Evolutionary conservation across 2,888 invertebrate genomes (phyloP), one percentile per base, ranked within the genome.

Genomic region (Idaea straminata): DNA sequence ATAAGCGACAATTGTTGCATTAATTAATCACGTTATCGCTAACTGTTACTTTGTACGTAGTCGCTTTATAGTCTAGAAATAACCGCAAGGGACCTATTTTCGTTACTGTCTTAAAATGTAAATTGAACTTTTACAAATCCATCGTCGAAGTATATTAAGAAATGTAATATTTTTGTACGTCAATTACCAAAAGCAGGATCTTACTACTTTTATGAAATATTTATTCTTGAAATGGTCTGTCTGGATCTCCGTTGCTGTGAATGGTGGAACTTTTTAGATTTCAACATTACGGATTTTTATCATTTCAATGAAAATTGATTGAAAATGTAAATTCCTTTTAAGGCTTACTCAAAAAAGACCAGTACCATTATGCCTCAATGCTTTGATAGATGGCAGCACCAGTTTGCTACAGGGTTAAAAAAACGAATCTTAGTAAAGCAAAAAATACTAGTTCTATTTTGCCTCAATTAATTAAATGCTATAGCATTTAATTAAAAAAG

Each of bases 91-190:
- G 47, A 47, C 47, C 47, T 47, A 47, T 47, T 47, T 47, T 47
- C 10, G 47, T 47, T 47, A 47, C 47, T 25, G 25, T 25, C 25
- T 25, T 25, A 25, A 25, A 25, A 25, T 25, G 25, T 25, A 25
- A 25, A 25, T 25, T 25, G 25, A 25, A 25, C 25, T 47, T 7
- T 10, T 47, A 47, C 47, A 47, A 47, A 47, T 7, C 47, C 47
- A 47, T 47, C 47, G 5, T 47, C 47, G 47, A 13, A 47, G 7
- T 47, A 13, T 47, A 47, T 10, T 47, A 47, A 47, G 47, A 47
- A 47, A 47, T 47, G 47, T 47, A 63, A 68, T 70, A 70, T 70
- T 70, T 68, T 70, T 70, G 57, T 68, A 70, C 35, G 57, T 60
- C 47, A 61, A 64, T 64, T 66, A 64, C 68, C 66, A 61, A 66